Evolutionary conservation across 1,140 invertebrate species (phyloP).

Genomic region (Bombus cullumanus): DNA sequence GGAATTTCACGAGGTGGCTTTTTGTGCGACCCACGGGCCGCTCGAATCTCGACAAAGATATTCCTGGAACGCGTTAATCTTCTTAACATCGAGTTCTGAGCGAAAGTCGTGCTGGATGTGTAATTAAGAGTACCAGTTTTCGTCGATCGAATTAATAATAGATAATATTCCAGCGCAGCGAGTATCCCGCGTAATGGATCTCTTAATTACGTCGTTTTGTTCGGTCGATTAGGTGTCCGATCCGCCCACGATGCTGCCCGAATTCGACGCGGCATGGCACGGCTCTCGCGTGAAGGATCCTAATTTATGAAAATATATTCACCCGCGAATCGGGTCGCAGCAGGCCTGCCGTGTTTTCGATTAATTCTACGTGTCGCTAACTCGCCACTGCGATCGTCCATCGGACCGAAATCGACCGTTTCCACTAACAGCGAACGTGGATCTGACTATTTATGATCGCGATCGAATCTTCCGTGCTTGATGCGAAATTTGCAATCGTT

Average conservation of each 20-base stretch:
- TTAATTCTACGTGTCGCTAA: slow-evolving; percentile 43
- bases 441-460: slow-evolving; percentile 19
- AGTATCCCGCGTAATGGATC: slow-evolving; percentile 63
- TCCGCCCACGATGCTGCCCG: slow-evolving; percentile 58
- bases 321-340: slow-evolving; percentile 33
- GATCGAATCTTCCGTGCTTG: not conserved
- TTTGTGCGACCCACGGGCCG: slow-evolving; percentile 20
- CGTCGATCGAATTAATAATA: slow-evolving; percentile 63
- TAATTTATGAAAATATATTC: slow-evolving; percentile 74
- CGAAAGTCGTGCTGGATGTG: not conserved
- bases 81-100: not conserved
- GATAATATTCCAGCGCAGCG: slow-evolving; percentile 30
- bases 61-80: slow-evolving; percentile 45
- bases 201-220: slow-evolving; percentile 71
- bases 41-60: not conserved
- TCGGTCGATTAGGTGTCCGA: slow-evolving; percentile 55
- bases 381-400: not conserved
- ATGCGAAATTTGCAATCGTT: not conserved
- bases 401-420: not conserved
- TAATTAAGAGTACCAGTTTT: slow-evolving; percentile 59
- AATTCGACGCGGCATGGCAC: slow-evolving; percentile 25
- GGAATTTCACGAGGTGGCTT: slow-evolving; percentile 26
- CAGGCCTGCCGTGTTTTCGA: slow-evolving; percentile 32
- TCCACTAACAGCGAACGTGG: not conserved
- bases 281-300: slow-evolving; percentile 32